Evolutionary conservation across 92 coral and sea anemone species (phyloP), one percentile per base, ranked within the genome.

Genomic region (Micromussa lordhowensis): DNA sequence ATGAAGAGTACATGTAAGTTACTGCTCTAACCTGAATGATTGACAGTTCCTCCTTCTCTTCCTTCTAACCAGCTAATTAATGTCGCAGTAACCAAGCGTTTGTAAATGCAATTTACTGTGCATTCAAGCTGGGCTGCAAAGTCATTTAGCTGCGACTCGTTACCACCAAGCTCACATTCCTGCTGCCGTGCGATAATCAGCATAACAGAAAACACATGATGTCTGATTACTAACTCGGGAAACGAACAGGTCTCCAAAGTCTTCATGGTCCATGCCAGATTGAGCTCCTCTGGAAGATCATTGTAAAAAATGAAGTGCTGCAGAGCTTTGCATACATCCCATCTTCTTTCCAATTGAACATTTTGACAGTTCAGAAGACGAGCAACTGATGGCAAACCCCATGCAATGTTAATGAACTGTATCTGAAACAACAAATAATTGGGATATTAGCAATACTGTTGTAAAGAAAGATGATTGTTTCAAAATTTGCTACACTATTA

Each of bases 281-380:
- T 57, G 59, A 29, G 79, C 54, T 51, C 40, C 16, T 36, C 48
- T 51, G 73, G 78, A 21, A 49, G 51, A 21, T 38, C 78, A 49
- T 14, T 30, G 29, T 58, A 69, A 24, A 64, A 66, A 35, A 77
- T 64, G 32, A 28, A 30, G 55, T 76, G 71, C 24, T 86, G 89
- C 10, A 86, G 24, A 30, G 83, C 83, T 77, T 86, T 77, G 54
- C 76, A 78, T 4, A 86, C 77, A 66, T 86, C 89, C 89, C 89
- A 86, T 53, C 49, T 86, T 44, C 78, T 58, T 24, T 61, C 82
- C 54, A 86, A 35, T 22, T 48, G 64, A 77, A 68, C 30, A 29
- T 68, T 24, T 28, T 86, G 28, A 19, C 49, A 26, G 75, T 44
- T 86, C 66, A 86, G 58, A 2, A 86, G 77, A 34, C 78, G 83